Evolutionary conservation across 1,140 invertebrate species (phyloP), one percentile per base, ranked within the genome.

Genomic region (Drosophila kanapiae): DNA sequence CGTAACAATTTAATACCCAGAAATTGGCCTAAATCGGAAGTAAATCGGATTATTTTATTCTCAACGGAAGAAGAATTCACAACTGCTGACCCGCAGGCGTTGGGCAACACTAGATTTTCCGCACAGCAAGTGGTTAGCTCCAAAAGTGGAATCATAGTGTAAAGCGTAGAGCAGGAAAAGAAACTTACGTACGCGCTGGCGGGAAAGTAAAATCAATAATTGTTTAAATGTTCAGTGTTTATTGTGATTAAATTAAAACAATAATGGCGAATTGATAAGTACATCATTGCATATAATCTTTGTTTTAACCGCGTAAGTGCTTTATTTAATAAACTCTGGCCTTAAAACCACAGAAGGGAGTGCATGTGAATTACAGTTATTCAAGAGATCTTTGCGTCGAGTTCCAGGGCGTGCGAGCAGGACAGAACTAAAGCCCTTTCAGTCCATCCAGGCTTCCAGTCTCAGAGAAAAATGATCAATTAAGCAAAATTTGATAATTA

Each of bases 401-500:
- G 8, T 59, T 18, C 49, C 4, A 29, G 13, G n/a, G 49, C 37
- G 74, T 60, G 54, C 9, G 61, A 69, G 37, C 60, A 13, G 4
- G 60, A 61, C 5, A 48, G 53, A 33, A 37, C n/a, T 51, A 60
- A 37, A 31, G 35, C 16, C 10, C 27, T 35, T 23, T 23, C 23
- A 23, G 1, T 23, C 23, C 23, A 2, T 23, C 23, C 23, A 23
- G 49, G 62, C 23, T 62, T 75, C 45, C 48, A 64, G 57, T 68
- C 54, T 23, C 38, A 33, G 49, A 49, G 53, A 58, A 61, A 53
- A 71, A 77, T 77, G 68, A 77, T 87, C 72, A 87, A 87, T 87
- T 87, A 87, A 84, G 75, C 38, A 58, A 88, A 88, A 87, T 84
- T 87, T 87, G 75, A 88, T 84, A 87, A 87, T 87, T 84, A 75